Percentiles rank a stretch among this genome's conserved stretches.
Conservation (phyloP, 1,140 invertebrate species). For the Laupala kohalensis region DNA sequence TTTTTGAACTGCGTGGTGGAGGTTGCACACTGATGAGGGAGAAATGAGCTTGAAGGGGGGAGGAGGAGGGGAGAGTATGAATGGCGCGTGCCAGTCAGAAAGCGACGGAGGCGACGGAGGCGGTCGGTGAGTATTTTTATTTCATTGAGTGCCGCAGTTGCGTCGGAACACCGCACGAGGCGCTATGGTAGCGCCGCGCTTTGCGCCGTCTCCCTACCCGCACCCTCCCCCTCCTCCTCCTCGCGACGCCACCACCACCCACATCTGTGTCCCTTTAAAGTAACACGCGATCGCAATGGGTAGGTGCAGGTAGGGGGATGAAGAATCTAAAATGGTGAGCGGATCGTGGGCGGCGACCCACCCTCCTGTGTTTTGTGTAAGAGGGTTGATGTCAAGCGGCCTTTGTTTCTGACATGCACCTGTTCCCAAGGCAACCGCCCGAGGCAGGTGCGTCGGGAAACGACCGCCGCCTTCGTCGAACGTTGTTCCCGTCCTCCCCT, state of each 20-base stretch:
- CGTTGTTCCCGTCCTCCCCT: slow-evolving; percentile 15
- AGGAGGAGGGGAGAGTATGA: slow-evolving; percentile 18
- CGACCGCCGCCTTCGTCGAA: slow-evolving; percentile 19
- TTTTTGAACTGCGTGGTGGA: slow-evolving; percentile 17
- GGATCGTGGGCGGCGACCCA: not conserved
- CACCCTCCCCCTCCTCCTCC: slow-evolving; percentile 25
- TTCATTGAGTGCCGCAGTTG: slow-evolving; percentile 36
- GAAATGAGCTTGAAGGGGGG: slow-evolving; percentile 19
- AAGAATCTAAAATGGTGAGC: not conserved
- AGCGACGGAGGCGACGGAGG: slow-evolving; percentile 29
- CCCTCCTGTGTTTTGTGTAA: not conserved
- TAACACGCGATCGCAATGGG: not conserved
- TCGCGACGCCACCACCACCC: slow-evolving; percentile 18
- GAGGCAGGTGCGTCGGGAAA: slow-evolving; percentile 24
- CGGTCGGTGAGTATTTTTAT: slow-evolving; percentile 30
- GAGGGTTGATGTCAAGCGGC: slow-evolving; percentile 16
- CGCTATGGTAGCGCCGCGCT: slow-evolving; percentile 27
- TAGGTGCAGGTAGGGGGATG: not conserved
- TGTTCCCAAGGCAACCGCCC: slow-evolving; percentile 17
- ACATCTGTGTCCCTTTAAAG: not conserved
- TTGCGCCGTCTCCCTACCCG: slow-evolving; percentile 2
- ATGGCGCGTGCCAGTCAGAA: slow-evolving; percentile 17
- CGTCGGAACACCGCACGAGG: slow-evolving; percentile 37
- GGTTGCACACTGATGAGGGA: slow-evolving; percentile 28
- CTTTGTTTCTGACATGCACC: slow-evolving; percentile 20